Conservation (phyloP, 2,113 vertebrate species). For the Solea solea region DNA sequence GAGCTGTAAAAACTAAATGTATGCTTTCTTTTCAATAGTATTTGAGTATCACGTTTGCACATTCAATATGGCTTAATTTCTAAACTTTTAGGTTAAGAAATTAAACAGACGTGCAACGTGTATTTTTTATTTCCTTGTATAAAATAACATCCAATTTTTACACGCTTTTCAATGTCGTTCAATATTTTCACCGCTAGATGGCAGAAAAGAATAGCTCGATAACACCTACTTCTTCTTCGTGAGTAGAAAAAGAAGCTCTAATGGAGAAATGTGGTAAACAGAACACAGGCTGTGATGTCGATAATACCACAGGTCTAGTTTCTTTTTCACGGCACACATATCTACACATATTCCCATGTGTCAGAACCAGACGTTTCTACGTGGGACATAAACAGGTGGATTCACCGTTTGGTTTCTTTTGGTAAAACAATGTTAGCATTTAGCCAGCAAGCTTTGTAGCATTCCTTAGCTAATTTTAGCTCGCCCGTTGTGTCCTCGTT, state of each 20-base stretch:
- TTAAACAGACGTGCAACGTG: not conserved
- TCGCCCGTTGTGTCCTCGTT: not conserved
- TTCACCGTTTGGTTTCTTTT: not conserved
- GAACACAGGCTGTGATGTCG: conserved; percentile 7
- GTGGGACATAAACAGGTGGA: not conserved
- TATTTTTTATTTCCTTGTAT: not conserved
- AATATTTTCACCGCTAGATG: not conserved
- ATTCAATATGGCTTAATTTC: too few relatives aligned
- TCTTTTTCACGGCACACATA: not conserved
- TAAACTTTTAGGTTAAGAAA: too few relatives aligned
- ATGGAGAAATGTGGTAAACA: conserved; percentile 54
- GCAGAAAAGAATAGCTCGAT: not conserved
- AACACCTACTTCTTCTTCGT: conserved; percentile 49
- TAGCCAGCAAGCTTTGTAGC: conserved; percentile 18
- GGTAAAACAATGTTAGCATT: conserved; percentile 39
- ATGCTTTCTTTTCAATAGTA: too few relatives aligned
- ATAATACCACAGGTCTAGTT: not conserved
- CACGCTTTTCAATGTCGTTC: not conserved
- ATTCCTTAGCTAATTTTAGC: conserved; percentile 26
- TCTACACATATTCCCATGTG: rapidly evolving
- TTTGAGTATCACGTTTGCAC: too few relatives aligned
- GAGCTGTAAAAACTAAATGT: too few relatives aligned
- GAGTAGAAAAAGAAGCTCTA: not conserved
- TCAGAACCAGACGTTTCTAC: not conserved
- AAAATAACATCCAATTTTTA: not conserved